Evolutionary conservation across 2,797 vertebrate genomes (phyloP), one percentile per base, ranked within the genome.

Genomic region (Danio kyathit): DNA sequence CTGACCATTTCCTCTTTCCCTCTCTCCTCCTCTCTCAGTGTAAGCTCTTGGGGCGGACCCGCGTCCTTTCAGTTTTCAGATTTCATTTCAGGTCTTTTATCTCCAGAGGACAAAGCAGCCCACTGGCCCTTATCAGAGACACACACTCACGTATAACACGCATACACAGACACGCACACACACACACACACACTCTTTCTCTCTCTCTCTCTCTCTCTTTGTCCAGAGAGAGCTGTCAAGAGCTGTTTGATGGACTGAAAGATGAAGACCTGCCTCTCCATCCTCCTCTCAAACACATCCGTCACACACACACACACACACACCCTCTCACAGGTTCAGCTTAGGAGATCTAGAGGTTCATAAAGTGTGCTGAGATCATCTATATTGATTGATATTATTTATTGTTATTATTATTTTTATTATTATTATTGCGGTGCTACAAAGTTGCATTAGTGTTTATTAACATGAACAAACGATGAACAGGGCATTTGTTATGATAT

Each of bases 81-180:
- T 89, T 89, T 88, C 83, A 86, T 88, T 89, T 88, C 83, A 82
- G 76, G 72, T 73, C 66, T 80, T 87, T 87, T 88, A 86, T 88
- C 87, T 87, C 79, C 79, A 76, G 83, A 87, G 87, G 82, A 87
- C 86, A 87, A 88, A 84, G 80, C 71, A 77, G 66, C 71, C 72
- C 61, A 72, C 79, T 78, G 82, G 82, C 79, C 77, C 82, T 89
- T 87, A 87, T 88, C 87, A 72, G 76, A 82, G 70, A 86, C 60
- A 79, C 40, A 71, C 40, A 21, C 79, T 76, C 38, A 80, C 79
- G 71, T 19, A 51, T 38, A 76, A 76, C 56, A 29, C 29, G n/a
- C n/a, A n/a, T n/a, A 54, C 76, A 44, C 60, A 52, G 77, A 57
- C 41, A 67, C 74, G 65, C 65, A 54, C 56, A 21, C 44, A 43